These are phyloP conservation scores for Coelogynopora nodosa DNA, from an alignment of 2,888 invertebrate genomes.

Conservation along the genomic window DNA sequence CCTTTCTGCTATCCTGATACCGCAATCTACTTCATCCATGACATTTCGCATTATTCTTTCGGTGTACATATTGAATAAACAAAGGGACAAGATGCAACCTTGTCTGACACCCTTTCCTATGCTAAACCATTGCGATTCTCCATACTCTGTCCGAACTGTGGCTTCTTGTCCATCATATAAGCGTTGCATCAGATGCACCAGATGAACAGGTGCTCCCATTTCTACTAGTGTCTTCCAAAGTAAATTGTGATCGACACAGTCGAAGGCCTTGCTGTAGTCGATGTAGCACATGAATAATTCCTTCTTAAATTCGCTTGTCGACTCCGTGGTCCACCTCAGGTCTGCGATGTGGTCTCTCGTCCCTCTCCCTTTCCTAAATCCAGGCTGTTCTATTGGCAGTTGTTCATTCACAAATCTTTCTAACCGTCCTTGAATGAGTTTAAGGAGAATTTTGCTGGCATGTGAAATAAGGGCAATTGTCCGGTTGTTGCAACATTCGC, in stretches of 20 bases:
- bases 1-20: neutral
- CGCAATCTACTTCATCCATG: neutral
- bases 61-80: neutral
- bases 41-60: neutral
- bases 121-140: neutral
- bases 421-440: neutral
- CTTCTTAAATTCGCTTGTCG: neutral
- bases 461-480: neutral
- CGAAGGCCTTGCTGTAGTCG: slow-evolving; percentile 8
- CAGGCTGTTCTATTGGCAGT: neutral
- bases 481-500: neutral
- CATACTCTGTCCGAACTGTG: neutral
- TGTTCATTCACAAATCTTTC: neutral
- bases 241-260: neutral
- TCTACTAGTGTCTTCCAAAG: neutral
- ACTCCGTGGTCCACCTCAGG: neutral
- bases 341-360: neutral
- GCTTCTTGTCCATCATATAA: neutral
- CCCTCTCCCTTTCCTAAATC: neutral
- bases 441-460: neutral
- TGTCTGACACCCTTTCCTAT: neutral
- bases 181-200: neutral
- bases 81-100: neutral
- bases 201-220: neutral
- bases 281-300: neutral